Base-by-base conservation (phyloP, 2,113 vertebrate genomes). In the human (Homo sapiens) region DNA sequence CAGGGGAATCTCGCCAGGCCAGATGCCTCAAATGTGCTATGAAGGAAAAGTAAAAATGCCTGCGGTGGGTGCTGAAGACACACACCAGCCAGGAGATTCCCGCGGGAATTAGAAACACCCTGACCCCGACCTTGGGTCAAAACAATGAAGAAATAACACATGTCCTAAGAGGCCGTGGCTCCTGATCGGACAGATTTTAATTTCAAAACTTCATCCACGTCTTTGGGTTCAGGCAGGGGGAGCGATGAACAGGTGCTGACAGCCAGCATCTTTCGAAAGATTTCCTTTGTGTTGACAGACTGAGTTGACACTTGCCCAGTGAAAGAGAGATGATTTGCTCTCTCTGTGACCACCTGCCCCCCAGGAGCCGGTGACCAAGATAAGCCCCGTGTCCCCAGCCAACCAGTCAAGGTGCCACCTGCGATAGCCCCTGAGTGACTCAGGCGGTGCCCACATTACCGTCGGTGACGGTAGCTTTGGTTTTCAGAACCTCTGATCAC, bases 321-420 rank as follows among this genome's bases (percentile, higher is more conserved):
- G 25, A 27, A 4, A 25, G 1, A 27, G 20, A 8, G 59, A 12
- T 25, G 59, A 27, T 27, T 27, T 11, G 25, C 13, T 8, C 1
- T 57, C 50, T 0, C 84, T 2, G 35, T 1, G 40, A 16, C 5
- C 17, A 75, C 11, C 18, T 0, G 27, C 4, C 4, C 11, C 3
- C 13, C 0, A 0, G 81, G 81, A 12, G 2, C 76, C n/a, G 1
- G 17, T 5, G 8, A 43, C 55, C 9, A 2, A 38, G 32, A 50
- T 5, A 61, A 1, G 1, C 9, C 59, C 23, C 5, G 0, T 2
- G 43, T 8, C 9, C 16, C 73, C 25, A 2, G 14, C 43, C 23
- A 4, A 14, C 14, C 6, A 0, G 32, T 12, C 35, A 4, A 27
- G 13, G 20, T 18, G 32, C 8, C 0, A 0, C 0, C 43, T 0